Conservation (phyloP, 2,888 invertebrate genomes). For the Nysson spinosus region DNA sequence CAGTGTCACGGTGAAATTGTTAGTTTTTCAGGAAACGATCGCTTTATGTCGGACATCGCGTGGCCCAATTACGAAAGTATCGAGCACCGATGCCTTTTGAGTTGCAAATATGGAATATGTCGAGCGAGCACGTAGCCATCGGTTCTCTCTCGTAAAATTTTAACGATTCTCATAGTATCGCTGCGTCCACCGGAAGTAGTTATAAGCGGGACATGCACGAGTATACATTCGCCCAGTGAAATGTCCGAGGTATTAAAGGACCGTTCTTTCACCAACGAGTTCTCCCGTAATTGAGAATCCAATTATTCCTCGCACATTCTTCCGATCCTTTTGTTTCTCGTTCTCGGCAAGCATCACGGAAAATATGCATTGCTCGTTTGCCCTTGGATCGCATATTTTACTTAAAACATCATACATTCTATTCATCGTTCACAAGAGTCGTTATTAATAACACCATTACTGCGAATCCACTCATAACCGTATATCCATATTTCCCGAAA, state of each 20-base stretch:
- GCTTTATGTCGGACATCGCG: neutral
- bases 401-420: too few relatives aligned
- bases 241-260: neutral
- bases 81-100: conserved; percentile 2
- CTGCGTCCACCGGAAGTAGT: neutral
- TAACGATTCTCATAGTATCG: conserved; percentile 15
- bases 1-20: conserved; percentile 1
- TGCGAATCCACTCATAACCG: too few relatives aligned
- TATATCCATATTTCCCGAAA: too few relatives aligned
- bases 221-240: neutral
- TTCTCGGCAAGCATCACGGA: neutral
- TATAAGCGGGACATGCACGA: conserved; percentile 3
- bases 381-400: too few relatives aligned
- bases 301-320: conserved; percentile 1
- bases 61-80: conserved; percentile 21
- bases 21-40: neutral
- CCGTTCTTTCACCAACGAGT: neutral
- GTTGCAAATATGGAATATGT: neutral
- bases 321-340: neutral
- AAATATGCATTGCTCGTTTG: neutral
- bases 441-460: too few relatives aligned
- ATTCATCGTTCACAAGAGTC: too few relatives aligned
- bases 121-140: neutral
- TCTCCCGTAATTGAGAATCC: conserved; percentile 1
- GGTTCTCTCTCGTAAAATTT: conserved; percentile 29